phyloP scores from a whole-genome alignment of 2,113 vertebrate species.

The Arenaria interpres region DNA sequence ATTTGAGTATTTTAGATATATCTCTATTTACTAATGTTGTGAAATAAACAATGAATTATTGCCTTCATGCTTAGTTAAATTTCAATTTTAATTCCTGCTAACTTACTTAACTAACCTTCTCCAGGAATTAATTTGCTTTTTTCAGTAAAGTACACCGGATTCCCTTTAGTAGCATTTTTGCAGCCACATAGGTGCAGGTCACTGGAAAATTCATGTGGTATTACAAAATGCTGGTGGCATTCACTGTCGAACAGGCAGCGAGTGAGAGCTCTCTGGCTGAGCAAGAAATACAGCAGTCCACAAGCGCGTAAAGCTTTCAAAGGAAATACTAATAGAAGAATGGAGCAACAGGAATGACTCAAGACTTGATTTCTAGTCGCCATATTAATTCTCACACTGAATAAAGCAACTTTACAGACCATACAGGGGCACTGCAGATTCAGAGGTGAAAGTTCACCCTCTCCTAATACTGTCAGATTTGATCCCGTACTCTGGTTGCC shows the following conservation, averaged over 20 bases:
- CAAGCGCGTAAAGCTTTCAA: background rate
- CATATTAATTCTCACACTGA: background rate
- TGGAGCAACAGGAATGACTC: background rate
- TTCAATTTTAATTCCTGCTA: background rate
- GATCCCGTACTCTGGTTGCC: background rate
- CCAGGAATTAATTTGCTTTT: background rate
- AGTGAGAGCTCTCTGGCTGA: background rate
- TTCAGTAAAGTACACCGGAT: background rate
- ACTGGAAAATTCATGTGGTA: background rate
- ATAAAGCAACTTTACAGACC: background rate
- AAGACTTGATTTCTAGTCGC: background rate
- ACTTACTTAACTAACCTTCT: background rate
- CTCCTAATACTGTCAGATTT: background rate
- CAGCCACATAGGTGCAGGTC: background rate
- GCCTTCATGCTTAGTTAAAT: background rate
- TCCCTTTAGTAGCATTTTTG: conserved; percentile 1
- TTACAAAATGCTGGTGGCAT: background rate
- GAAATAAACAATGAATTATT: background rate
- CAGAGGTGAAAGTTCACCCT: background rate
- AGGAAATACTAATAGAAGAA: background rate
- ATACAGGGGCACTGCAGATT: background rate
- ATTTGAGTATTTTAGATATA: background rate
- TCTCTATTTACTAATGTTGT: background rate
- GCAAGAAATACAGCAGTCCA: background rate
- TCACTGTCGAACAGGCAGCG: background rate